A percentile compares a stretch with the other conserved stretches of the same genome.
These are phyloP conservation scores for Eufriesea mexicana DNA, from an alignment of 1,140 invertebrate species.

Conservation along the genomic window DNA sequence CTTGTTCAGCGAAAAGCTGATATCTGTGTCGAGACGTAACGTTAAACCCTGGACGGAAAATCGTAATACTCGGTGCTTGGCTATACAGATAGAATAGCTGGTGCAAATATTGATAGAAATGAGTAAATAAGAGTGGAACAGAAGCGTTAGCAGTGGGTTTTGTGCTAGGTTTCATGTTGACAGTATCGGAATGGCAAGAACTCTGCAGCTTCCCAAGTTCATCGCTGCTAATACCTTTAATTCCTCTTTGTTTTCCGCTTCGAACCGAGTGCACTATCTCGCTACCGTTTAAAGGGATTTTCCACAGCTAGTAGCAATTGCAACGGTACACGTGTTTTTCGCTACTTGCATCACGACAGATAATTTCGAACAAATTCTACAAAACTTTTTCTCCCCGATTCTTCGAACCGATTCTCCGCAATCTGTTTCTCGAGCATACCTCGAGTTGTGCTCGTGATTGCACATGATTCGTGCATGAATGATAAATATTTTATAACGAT, in stretches of 20 bases:
- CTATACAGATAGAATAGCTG: background rate
- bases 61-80: no score
- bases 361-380: background rate
- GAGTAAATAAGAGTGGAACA: background rate
- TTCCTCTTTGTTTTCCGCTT: background rate
- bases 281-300: background rate
- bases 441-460: no score
- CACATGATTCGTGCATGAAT: background rate
- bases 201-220: background rate
- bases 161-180: background rate
- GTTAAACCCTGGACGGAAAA: no score
- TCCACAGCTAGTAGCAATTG: background rate
- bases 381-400: no score
- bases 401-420: background rate
- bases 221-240: background rate
- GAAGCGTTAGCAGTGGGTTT: background rate
- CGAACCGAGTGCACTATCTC: background rate
- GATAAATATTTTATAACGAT: background rate
- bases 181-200: background rate
- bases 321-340: no score
- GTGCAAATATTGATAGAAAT: constrained; percentile 26
- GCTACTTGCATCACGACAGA: no score
- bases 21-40: no score
- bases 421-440: no score
- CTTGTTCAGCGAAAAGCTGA: no score